Conservation (phyloP, 2,797 vertebrate species). For the Sphaeramia orbicularis region DNA sequence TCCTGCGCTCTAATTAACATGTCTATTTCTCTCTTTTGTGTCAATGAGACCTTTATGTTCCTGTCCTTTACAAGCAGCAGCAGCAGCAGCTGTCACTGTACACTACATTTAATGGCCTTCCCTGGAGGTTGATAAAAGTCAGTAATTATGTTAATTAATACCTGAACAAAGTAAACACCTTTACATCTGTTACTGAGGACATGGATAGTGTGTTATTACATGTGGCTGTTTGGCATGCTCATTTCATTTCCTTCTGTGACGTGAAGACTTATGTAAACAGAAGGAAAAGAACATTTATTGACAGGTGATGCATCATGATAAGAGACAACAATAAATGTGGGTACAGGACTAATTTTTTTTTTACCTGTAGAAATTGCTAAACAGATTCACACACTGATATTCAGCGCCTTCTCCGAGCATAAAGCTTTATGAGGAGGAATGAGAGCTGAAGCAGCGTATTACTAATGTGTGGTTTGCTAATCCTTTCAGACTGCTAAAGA, state of each 20-base stretch:
- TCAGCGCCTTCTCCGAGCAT: not conserved
- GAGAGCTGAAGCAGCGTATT: not conserved
- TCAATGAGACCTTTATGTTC: slow-evolving; percentile 2
- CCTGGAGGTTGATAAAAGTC: not conserved
- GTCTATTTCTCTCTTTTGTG: not conserved
- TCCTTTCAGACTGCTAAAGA: slow-evolving; percentile 6
- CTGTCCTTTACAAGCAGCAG: not conserved
- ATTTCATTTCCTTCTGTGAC: not conserved
- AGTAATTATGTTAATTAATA: slow-evolving; percentile 5
- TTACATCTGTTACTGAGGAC: not conserved
- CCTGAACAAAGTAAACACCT: slow-evolving; percentile 3
- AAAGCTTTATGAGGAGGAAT: not conserved
- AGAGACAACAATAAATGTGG: too few relatives aligned
- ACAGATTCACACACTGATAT: not conserved
- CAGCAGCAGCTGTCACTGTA: not conserved
- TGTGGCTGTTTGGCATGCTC: not conserved
- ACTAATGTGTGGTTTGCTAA: not conserved
- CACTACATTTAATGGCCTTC: not conserved
- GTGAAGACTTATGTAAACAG: too few relatives aligned
- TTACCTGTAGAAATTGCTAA: too few relatives aligned
- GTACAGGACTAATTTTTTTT: too few relatives aligned
- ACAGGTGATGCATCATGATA: too few relatives aligned
- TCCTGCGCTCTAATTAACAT: not conserved
- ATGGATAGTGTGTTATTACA: not conserved
- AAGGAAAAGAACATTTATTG: too few relatives aligned